phyloP scores from a whole-genome alignment of 1,140 invertebrate species.

The Xylocopa sonorina region DNA sequence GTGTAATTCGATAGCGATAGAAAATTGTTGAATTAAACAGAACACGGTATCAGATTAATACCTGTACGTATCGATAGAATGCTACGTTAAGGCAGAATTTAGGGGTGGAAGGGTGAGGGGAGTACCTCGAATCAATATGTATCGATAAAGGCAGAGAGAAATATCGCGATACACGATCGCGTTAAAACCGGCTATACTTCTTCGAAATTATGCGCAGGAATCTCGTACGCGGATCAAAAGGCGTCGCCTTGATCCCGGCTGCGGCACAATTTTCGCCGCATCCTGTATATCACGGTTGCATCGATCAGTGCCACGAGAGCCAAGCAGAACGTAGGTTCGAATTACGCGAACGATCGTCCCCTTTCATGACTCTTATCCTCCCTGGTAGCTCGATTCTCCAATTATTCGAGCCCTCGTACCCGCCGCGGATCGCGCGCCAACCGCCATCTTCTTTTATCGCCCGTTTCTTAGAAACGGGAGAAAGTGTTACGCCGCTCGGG shows the following conservation, averaged over 20 bases:
- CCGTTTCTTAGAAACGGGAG: conserved; percentile 17
- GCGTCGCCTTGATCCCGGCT: not conserved
- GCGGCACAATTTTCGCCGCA: conserved; percentile 16
- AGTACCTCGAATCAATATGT: no score
- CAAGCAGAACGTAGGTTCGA: conserved; percentile 12
- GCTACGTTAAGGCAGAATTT: no score
- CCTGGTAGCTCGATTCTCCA: conserved; percentile 15
- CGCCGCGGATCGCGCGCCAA: conserved; percentile 4
- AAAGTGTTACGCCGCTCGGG: conserved; percentile 4
- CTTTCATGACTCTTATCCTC: not conserved
- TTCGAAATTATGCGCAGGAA: no score
- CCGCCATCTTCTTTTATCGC: not conserved
- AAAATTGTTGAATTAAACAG: no score
- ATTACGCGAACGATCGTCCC: conserved; percentile 37
- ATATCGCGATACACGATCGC: no score
- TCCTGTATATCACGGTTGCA: conserved; percentile 27
- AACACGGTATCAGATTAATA: no score
- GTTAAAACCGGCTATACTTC: no score
- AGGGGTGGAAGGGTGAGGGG: no score
- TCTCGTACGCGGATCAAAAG: not conserved
- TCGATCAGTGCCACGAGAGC: conserved; percentile 39
- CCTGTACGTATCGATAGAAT: no score
- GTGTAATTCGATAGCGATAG: no score
- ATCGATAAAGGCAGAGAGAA: no score
- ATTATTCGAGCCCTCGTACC: conserved; percentile 30